Evolutionary conservation across 2,797 vertebrate species (phyloP).

Genomic region (Nothura maculosa): DNA sequence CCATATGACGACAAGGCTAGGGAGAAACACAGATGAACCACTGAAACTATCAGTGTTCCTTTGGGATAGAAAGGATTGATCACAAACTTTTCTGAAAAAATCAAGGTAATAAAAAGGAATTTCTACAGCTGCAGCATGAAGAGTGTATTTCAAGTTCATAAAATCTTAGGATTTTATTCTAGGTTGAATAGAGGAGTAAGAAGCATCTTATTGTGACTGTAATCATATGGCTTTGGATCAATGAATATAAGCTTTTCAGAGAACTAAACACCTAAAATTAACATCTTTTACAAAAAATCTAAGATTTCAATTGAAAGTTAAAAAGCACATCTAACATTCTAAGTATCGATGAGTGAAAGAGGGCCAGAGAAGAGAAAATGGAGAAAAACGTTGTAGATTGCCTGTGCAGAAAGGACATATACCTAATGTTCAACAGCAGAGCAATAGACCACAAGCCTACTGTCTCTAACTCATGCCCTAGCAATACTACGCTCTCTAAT

Average conservation of each 20-base stretch:
- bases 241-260: conserved; percentile 9
- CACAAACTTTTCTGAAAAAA: not conserved
- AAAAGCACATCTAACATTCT: not conserved
- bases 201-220: not conserved
- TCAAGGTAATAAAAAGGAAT: not conserved
- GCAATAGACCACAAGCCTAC: not conserved
- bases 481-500: not conserved
- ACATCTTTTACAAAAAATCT: not conserved
- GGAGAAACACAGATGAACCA: not conserved
- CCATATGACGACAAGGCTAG: not conserved
- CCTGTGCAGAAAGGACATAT: not conserved
- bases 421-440: not conserved
- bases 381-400: not conserved
- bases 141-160: not conserved
- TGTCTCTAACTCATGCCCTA: not conserved
- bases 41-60: not conserved
- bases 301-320: not conserved
- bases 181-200: not conserved
- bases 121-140: not conserved
- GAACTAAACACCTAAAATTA: not conserved
- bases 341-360: not conserved
- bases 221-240: not conserved
- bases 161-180: not conserved
- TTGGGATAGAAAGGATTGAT: not conserved
- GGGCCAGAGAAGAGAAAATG: not conserved